Evolutionary conservation across 2,113 vertebrate genomes (phyloP).

Genomic region (Craseonycteris thonglongyai): DNA sequence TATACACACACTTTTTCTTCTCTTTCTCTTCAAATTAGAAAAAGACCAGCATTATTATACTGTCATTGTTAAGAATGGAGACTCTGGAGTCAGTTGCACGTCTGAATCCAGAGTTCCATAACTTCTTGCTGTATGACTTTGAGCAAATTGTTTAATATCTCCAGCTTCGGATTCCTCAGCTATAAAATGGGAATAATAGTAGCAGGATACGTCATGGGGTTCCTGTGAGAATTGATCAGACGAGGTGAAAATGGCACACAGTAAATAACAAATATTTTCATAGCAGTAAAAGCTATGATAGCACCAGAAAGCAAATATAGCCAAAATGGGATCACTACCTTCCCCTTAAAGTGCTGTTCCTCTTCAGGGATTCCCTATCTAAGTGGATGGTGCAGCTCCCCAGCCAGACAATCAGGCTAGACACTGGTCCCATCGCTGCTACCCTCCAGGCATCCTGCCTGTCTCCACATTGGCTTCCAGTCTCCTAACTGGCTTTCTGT

Average conservation of each 20-base stretch:
- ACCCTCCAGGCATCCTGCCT: not conserved
- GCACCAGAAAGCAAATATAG: not conserved
- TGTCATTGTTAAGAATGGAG: not conserved
- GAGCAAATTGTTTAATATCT: not conserved
- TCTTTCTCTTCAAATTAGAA: not conserved
- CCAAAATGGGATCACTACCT: not conserved
- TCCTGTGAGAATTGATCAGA: not conserved
- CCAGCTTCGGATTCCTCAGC: not conserved
- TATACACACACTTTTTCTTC: too few relatives aligned
- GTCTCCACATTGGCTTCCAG: not conserved
- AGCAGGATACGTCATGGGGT: not conserved
- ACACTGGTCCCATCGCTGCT: accelerated
- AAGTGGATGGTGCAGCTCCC: not conserved
- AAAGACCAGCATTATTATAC: not conserved
- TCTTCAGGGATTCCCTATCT: not conserved
- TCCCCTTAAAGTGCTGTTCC: not conserved
- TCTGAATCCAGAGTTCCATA: not conserved
- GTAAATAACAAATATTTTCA: not conserved
- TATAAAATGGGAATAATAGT: not conserved
- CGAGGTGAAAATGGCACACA: not conserved
- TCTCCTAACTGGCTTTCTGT: not conserved
- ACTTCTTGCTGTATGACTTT: not conserved
- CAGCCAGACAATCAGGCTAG: not conserved
- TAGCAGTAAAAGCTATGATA: not conserved
- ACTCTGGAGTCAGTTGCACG: not conserved